Evolutionary conservation across 2,797 vertebrate genomes (phyloP), one percentile per base, ranked within the genome.

Genomic region (Yasuhikotakia modesta): DNA sequence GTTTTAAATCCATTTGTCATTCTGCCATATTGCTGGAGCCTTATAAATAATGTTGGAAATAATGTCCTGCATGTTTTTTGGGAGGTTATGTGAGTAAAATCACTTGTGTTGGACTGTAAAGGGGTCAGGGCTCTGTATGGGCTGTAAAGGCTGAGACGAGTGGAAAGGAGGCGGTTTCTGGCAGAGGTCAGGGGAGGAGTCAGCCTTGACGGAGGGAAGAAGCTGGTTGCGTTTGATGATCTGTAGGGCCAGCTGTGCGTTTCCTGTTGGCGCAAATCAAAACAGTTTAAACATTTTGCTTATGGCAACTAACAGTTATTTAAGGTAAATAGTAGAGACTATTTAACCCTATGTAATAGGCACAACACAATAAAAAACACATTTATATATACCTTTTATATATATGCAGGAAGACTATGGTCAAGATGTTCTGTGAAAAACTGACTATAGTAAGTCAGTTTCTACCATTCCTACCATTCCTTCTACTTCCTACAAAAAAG

Each of bases 161-260:
- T 94, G 96, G 79, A 95, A 94, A 24, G 94, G 74, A 82, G 71
- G 91, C 0, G 89, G 78, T 84, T 98, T 99, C 92, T 96, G 97
- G 80, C 95, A 89, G 69, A 94, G 88, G 73, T 99, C 97, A 1
- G 92, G 92, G 0, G 95, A 95, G 55, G 95, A 91, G 0, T 93
- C 91, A 1, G 94, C 93, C 83, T 95, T 95, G 66, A 91, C 85
- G 0, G 93, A 87, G 4, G 98, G 97, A 66, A 98, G 93, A 65
- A 99, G 95, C 89, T 99, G 98, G 87, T 99, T 99, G 82, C 98
- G 91, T 90, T 99, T 99, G 93, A 99, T 99, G 91, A 99, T 99
- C 93, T 99, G 97, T 84, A 99, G 87, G n/a, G 97, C 98, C 89
- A 98, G 92, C 88, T 97, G 96, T 0, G 97, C 98, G 87, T 99